Conservation (phyloP, 1,140 invertebrate genomes). For the Drosophila novamexicana region DNA sequence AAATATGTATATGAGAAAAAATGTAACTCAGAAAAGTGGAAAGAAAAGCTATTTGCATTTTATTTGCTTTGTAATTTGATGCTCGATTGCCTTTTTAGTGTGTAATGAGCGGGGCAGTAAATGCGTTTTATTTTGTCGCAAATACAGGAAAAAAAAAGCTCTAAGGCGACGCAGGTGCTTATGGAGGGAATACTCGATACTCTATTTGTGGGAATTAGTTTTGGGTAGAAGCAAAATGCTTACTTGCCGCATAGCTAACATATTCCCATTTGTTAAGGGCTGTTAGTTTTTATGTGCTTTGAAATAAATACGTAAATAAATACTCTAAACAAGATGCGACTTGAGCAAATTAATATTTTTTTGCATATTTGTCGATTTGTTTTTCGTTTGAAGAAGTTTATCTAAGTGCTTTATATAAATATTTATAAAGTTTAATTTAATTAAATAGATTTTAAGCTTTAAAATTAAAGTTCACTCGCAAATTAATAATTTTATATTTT, state of each 20-base stretch:
- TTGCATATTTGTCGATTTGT: too few species aligned
- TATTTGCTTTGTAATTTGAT: slow-evolving; percentile 82
- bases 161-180: slow-evolving; percentile 26
- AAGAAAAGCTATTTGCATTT: slow-evolving; percentile 77
- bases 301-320: neutral
- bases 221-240: neutral
- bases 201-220: slow-evolving; percentile 1
- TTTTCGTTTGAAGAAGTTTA: too few species aligned
- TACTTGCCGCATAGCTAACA: neutral
- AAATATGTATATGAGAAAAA: slow-evolving; percentile 28
- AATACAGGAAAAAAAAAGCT: neutral
- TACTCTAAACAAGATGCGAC: too few species aligned
- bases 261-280: neutral
- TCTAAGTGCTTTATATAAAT: too few species aligned
- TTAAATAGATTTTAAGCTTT: too few species aligned
- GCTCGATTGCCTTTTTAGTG: slow-evolving; percentile 80
- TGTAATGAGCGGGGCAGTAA: slow-evolving; percentile 72
- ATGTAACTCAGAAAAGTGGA: slow-evolving; percentile 33
- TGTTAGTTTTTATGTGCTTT: neutral
- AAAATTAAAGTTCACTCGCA: too few species aligned
- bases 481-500: too few species aligned
- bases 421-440: too few species aligned
- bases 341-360: too few species aligned
- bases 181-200: neutral
- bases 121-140: slow-evolving; percentile 61